A percentile compares a stretch with the other conserved stretches of the same genome.
These are phyloP conservation scores for Kobus ellipsiprymnus DNA, from an alignment of 2,113 vertebrate species.

Conservation along the genomic window DNA sequence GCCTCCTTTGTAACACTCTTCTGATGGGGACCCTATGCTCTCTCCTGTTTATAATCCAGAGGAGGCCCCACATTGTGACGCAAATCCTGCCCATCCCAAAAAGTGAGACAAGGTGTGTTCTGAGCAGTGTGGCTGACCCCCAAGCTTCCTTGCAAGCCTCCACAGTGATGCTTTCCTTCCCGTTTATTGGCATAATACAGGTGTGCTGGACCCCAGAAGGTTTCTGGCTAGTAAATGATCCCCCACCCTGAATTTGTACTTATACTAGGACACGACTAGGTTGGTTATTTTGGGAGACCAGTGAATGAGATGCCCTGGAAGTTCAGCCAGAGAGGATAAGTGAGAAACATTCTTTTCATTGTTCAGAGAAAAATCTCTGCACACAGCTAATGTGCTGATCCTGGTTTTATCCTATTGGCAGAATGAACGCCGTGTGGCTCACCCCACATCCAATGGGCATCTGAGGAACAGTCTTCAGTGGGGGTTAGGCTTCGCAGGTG, in stretches of 20 bases:
- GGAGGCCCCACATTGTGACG: not conserved
- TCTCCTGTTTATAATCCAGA: not conserved
- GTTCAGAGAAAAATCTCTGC: not conserved
- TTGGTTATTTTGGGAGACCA: not conserved
- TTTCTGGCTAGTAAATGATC: not conserved
- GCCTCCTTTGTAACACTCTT: not conserved
- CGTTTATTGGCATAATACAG: not conserved
- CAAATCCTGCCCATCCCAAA: not conserved
- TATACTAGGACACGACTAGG: not conserved
- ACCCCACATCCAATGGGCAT: not conserved
- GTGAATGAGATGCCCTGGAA: not conserved
- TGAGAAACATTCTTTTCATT: not conserved
- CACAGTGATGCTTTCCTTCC: not conserved
- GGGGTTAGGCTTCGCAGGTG: not conserved
- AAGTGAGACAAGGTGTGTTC: not conserved
- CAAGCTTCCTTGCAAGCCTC: not conserved
- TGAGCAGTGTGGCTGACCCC: not conserved
- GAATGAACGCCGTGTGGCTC: not conserved
- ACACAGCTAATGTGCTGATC: not conserved
- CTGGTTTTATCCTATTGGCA: not conserved
- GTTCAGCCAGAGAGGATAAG: not conserved
- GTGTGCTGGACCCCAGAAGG: not conserved
- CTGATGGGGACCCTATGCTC: not conserved
- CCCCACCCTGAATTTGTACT: not conserved
- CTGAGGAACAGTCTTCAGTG: not conserved